These are phyloP conservation scores for Glossophaga mutica DNA, from an alignment of 2,797 vertebrate genomes.

Conservation along the genomic window DNA sequence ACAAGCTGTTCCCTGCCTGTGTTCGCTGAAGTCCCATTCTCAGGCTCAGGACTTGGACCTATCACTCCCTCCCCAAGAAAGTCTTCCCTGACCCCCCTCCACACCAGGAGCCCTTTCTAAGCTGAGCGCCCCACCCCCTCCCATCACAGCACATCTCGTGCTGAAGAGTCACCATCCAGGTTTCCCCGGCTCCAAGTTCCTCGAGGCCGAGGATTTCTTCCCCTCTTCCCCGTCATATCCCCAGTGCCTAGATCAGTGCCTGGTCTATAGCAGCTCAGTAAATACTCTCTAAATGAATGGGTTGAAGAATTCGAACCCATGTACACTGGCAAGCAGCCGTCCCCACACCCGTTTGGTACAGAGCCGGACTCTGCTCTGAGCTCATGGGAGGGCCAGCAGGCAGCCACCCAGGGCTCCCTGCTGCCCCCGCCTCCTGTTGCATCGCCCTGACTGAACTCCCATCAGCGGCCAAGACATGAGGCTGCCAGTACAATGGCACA, in stretches of 20 bases:
- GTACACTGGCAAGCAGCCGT: neutral
- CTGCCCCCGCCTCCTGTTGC: neutral
- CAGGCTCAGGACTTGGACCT: neutral
- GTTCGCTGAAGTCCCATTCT: neutral
- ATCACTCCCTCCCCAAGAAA: neutral
- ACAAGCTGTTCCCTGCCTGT: neutral
- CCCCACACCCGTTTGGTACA: neutral
- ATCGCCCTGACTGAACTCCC: neutral
- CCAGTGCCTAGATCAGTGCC: neutral
- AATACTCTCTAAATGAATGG: neutral
- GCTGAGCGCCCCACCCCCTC: neutral
- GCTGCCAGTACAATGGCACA: neutral
- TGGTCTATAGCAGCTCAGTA: neutral
- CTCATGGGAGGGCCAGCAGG: neutral
- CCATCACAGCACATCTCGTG: neutral
- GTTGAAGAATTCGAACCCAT: neutral
- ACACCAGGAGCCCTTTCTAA: neutral
- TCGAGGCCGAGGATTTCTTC: neutral
- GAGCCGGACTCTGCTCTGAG: neutral
- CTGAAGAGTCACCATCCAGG: neutral
- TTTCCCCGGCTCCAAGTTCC: neutral
- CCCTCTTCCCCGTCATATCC: neutral
- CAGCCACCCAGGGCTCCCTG: neutral
- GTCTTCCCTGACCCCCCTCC: neutral
- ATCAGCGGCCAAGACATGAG: neutral